phyloP scores from a whole-genome alignment of 2,888 invertebrate genomes.

The Sphaeridia pumilis region DNA sequence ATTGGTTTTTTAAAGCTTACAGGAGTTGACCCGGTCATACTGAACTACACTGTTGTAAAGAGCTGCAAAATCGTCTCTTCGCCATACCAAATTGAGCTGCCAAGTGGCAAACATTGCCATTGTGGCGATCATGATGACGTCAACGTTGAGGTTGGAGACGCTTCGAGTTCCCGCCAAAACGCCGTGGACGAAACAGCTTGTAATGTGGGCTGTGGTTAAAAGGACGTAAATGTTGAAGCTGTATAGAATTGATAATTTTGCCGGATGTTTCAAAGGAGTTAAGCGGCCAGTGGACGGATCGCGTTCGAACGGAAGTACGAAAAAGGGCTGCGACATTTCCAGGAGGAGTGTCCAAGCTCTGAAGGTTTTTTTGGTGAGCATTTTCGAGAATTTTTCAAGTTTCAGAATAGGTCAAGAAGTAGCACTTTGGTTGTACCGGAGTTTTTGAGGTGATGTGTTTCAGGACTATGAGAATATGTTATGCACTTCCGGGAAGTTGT shows the following conservation, averaged over 20 bases:
- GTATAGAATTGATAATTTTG: neutral
- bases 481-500: too few species aligned
- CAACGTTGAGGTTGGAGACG: neutral
- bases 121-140: neutral
- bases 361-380: slow-evolving; percentile 6
- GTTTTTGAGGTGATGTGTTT: too few species aligned
- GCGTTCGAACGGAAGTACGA: neutral
- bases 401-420: neutral
- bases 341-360: neutral
- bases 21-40: neutral
- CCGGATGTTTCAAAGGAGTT: neutral
- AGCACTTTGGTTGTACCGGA: neutral
- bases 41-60: neutral
- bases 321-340: neutral
- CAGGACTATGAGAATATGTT: too few species aligned
- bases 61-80: slow-evolving; percentile 1
- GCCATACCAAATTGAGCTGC: slow-evolving; percentile 2
- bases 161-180: neutral
- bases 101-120: neutral
- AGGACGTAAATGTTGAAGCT: neutral
- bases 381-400: neutral
- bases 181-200: slow-evolving; percentile 1
- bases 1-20: neutral
- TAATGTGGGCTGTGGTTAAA: neutral
- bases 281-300: neutral